Evolutionary conservation across 2,888 invertebrate species (phyloP).

Genomic region (Leptopilina myrica): DNA sequence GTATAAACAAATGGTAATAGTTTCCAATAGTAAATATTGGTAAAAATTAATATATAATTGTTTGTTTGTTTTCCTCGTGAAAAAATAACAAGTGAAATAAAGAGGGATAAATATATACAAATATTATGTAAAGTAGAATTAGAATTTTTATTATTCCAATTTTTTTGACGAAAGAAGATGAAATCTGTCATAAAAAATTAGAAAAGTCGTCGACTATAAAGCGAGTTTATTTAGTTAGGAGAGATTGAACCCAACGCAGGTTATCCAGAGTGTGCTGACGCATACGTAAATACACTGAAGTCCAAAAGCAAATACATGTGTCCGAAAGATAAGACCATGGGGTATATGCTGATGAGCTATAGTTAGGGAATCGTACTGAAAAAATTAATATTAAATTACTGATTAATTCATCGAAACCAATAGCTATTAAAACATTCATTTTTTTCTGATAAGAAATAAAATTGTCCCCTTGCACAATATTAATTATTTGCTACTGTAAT

Average conservation of each 20-base stretch:
- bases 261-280: slow-evolving; percentile 65
- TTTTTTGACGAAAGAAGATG: not conserved
- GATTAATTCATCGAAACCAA: slow-evolving; percentile 1
- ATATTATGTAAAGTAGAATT: too few species aligned
- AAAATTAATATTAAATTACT: not conserved
- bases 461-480: too few species aligned
- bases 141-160: too few species aligned
- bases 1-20: too few species aligned
- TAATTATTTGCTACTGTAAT: too few species aligned
- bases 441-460: too few species aligned
- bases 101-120: too few species aligned
- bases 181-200: slow-evolving; percentile 1
- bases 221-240: slow-evolving; percentile 42
- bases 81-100: too few species aligned
- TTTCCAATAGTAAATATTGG: too few species aligned
- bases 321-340: slow-evolving; percentile 67
- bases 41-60: too few species aligned
- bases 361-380: not conserved
- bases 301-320: slow-evolving; percentile 72
- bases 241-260: slow-evolving; percentile 26
- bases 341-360: slow-evolving; percentile 16
- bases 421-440: too few species aligned
- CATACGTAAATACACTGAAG: slow-evolving; percentile 71
- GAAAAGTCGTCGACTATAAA: slow-evolving; percentile 11
- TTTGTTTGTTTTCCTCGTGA: too few species aligned